A percentile compares a stretch with the other conserved stretches of the same genome.
These are phyloP conservation scores for Tenthredo mesomela DNA, from an alignment of 2,888 invertebrate genomes.

Conservation along the genomic window DNA sequence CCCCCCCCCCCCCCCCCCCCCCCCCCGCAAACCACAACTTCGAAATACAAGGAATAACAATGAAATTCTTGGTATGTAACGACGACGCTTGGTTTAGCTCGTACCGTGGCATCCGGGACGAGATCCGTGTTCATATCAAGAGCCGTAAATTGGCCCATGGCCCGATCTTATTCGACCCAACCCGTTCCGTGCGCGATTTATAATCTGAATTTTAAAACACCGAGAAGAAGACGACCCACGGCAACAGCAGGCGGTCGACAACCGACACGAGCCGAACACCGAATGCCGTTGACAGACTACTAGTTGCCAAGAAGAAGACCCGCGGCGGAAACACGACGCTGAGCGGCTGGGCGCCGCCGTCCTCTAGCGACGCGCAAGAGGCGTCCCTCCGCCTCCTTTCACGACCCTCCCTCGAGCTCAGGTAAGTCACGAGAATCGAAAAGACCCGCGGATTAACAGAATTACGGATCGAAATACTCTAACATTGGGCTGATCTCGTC, in stretches of 20 bases:
- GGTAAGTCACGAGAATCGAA: conserved; percentile 79
- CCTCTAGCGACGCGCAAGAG: conserved; percentile 48
- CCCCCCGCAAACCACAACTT: background rate
- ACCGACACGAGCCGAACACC: conserved; percentile 54
- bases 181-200: background rate
- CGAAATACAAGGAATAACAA: background rate
- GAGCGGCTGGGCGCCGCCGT: conserved; percentile 43
- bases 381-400: conserved; percentile 82
- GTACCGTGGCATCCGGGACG: conserved; percentile 44
- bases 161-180: conserved; percentile 5
- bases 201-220: background rate
- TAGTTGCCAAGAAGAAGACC: conserved; percentile 80
- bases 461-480: background rate
- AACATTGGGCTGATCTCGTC: background rate
- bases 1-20: no score
- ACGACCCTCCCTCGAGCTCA: conserved; percentile 78
- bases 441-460: conserved; percentile 39
- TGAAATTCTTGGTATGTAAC: conserved; percentile 2
- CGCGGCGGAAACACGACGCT: conserved; percentile 69
- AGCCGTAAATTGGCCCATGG: conserved; percentile 43
- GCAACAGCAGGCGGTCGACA: conserved; percentile 69
- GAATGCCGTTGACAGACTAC: conserved; percentile 50
- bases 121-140: conserved; percentile 27
- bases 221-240: conserved; percentile 80
- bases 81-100: conserved; percentile 13